These are phyloP conservation scores for Hydraecia micacea DNA, from an alignment of 2,888 invertebrate genomes.

Conservation along the genomic window DNA sequence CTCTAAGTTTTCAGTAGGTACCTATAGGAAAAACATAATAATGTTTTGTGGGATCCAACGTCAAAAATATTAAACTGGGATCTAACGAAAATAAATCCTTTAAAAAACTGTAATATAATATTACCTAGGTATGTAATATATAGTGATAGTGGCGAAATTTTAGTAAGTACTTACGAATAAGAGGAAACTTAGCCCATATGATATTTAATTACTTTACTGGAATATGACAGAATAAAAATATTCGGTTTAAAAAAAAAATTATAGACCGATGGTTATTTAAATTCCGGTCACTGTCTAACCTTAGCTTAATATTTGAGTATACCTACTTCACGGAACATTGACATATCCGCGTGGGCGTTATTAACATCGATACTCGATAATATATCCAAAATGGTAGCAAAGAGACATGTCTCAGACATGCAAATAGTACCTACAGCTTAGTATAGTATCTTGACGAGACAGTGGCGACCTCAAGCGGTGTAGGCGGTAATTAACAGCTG, in stretches of 20 bases:
- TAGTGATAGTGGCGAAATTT: neutral
- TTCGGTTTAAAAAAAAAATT: neutral
- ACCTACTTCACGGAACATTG: slow-evolving; percentile 19
- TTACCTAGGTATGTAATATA: no score
- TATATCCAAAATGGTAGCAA: slow-evolving; percentile 69
- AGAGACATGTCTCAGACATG: slow-evolving; percentile 66
- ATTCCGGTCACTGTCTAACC: slow-evolving; percentile 10
- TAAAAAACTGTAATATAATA: no score
- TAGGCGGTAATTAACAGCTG: slow-evolving; percentile 83
- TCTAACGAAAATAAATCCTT: no score
- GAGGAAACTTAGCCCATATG: neutral
- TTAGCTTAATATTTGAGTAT: slow-evolving; percentile 23
- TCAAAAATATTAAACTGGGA: no score
- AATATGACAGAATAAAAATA: neutral
- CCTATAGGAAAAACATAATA: no score
- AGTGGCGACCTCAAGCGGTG: slow-evolving; percentile 73
- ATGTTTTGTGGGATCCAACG: no score
- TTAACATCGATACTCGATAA: slow-evolving; percentile 64
- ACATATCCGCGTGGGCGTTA: slow-evolving; percentile 57
- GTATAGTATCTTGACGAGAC: slow-evolving; percentile 68
- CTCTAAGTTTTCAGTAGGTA: neutral
- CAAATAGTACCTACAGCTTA: slow-evolving; percentile 67
- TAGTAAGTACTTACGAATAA: neutral
- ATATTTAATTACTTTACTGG: neutral
- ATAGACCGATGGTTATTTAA: neutral